Evolutionary conservation across 1,140 invertebrate species (phyloP).

Genomic region (Drepana arcuata): DNA sequence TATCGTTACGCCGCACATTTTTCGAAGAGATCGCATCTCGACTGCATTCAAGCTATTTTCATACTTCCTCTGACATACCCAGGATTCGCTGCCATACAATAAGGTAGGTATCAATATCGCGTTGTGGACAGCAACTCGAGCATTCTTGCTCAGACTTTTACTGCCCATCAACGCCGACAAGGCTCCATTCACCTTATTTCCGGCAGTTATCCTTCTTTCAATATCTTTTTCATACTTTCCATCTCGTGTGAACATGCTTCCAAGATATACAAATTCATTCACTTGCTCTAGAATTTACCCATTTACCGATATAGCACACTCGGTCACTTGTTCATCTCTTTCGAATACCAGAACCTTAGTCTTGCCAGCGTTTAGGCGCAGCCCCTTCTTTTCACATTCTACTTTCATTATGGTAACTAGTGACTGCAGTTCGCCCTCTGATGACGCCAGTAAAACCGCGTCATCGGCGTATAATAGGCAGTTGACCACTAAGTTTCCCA

Average conservation of each 20-base stretch:
- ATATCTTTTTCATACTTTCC: conserved; percentile 6
- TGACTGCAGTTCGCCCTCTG: conserved; percentile 3
- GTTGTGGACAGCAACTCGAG: conserved; percentile 9
- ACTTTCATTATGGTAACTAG: conserved; percentile 6
- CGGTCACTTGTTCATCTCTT: conserved; percentile 7
- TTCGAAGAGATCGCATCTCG: conserved; percentile 10
- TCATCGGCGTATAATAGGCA: conserved; percentile 11
- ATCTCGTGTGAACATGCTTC: conserved; percentile 8
- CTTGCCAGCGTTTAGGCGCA: conserved; percentile 7
- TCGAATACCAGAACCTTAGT: conserved; percentile 9
- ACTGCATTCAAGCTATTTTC: conserved; percentile 15
- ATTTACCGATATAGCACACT: conserved; percentile 3
- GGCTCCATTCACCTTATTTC: conserved; percentile 11
- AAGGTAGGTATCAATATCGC: conserved; percentile 9
- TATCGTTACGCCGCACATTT: conserved; percentile 9
- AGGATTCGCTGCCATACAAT: conserved; percentile 16
- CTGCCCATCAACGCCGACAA: neutral
- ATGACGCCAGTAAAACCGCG: neutral
- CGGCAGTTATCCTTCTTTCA: conserved; percentile 7
- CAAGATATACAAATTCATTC: conserved; percentile 11
- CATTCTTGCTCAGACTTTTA: conserved; percentile 1
- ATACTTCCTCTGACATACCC: too few relatives aligned
- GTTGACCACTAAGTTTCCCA: conserved; percentile 6
- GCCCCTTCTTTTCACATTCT: neutral
- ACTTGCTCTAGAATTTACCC: conserved; percentile 8